These are phyloP conservation scores for Columba janthina DNA, from an alignment of 2,113 vertebrate species.

Conservation along the genomic window DNA sequence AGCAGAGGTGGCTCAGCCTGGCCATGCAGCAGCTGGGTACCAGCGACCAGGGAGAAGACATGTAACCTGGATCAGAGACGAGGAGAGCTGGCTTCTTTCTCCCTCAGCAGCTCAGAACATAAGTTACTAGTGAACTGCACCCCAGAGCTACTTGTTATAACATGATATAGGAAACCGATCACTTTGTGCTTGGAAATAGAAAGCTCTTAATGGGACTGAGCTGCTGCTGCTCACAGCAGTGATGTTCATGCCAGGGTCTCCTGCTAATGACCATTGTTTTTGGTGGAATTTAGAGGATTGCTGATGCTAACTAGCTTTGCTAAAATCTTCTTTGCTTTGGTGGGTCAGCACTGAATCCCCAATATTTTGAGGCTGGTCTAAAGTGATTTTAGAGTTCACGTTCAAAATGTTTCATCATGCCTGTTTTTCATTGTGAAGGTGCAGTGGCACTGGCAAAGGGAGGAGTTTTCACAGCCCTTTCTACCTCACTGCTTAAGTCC, in stretches of 20 bases:
- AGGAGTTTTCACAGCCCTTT: background rate
- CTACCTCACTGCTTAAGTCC: background rate
- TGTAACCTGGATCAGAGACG: background rate
- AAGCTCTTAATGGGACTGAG: background rate
- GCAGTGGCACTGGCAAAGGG: background rate
- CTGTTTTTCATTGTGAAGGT: background rate
- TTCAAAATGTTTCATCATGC: background rate
- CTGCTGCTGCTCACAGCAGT: background rate
- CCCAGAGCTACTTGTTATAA: background rate
- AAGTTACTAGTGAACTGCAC: background rate
- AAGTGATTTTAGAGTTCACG: background rate
- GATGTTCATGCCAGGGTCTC: background rate
- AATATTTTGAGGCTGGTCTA: background rate
- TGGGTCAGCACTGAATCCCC: background rate
- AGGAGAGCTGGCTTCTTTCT: background rate
- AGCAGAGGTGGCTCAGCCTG: background rate
- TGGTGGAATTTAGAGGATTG: background rate
- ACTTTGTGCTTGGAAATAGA: background rate
- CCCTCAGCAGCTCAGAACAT: background rate
- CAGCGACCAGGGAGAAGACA: accelerated
- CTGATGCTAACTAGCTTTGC: background rate
- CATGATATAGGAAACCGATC: background rate
- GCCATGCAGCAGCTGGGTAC: background rate
- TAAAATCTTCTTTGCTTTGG: background rate
- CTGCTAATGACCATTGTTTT: background rate